Conservation (phyloP, 1,140 invertebrate genomes). For the Lethocerus indicus region DNA sequence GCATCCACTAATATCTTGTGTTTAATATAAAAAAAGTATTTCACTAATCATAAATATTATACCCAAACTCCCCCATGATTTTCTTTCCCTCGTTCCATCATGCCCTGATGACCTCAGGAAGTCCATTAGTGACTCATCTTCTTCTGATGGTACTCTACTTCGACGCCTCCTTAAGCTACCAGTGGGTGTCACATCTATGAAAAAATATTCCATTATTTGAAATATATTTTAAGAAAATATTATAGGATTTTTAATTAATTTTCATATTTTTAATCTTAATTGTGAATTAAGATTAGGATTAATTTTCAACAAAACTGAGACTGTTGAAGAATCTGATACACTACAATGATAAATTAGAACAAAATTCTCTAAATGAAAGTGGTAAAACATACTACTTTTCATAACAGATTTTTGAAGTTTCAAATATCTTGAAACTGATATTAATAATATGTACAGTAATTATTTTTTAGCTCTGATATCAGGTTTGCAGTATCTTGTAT, state of each 20-base stretch:
- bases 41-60: too few relatives aligned
- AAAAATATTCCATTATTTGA: slow-evolving; percentile 4
- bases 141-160: slow-evolving; percentile 63
- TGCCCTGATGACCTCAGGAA: slow-evolving; percentile 60
- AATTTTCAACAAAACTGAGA: not conserved
- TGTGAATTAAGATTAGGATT: not conserved
- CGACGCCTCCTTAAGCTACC: slow-evolving; percentile 63
- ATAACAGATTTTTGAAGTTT: not conserved
- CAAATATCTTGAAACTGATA: not conserved
- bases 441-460: not conserved
- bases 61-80: slow-evolving; percentile 70
- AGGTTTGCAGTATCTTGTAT: not conserved
- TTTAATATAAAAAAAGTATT: not conserved
- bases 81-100: slow-evolving; percentile 55
- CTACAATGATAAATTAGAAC: too few relatives aligned
- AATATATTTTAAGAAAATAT: too few relatives aligned
- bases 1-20: not conserved
- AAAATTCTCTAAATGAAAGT: too few relatives aligned
- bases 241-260: not conserved
- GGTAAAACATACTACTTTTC: not conserved
- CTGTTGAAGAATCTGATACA: too few relatives aligned
- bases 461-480: not conserved
- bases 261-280: not conserved
- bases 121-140: slow-evolving; percentile 74
- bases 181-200: slow-evolving; percentile 68